A percentile compares a stretch with the other conserved stretches of the same genome.
Conservation (phyloP, 1,140 invertebrate genomes). For the Dinoponera quadriceps region DNA sequence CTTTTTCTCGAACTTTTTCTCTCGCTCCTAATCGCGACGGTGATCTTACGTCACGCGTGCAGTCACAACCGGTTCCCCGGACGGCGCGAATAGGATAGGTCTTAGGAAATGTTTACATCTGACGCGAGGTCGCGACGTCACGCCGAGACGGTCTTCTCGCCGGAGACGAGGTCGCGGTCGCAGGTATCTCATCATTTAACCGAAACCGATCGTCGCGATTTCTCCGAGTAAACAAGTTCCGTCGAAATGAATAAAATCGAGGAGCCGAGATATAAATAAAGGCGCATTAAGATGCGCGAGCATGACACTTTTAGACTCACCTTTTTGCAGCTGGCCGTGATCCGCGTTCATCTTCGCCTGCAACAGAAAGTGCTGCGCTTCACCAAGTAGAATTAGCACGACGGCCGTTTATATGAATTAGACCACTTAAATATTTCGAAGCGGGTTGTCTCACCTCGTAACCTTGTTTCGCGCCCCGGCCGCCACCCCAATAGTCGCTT, state of each 20-base stretch:
- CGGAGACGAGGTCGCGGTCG: slow-evolving; percentile 7
- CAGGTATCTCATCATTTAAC: slow-evolving; percentile 16
- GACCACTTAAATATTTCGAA: slow-evolving; percentile 66
- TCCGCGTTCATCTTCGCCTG: slow-evolving; percentile 87
- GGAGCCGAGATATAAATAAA: too few species aligned
- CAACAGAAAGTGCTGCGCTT: slow-evolving; percentile 85
- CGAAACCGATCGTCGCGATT: slow-evolving; percentile 25
- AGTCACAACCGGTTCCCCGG: slow-evolving; percentile 79
- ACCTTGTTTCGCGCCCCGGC: slow-evolving; percentile 86
- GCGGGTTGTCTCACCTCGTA: slow-evolving; percentile 84
- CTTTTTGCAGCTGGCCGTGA: slow-evolving; percentile 86
- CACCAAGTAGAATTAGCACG: slow-evolving; percentile 82
- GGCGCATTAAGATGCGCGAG: neutral
- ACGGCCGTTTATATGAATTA: slow-evolving; percentile 58
- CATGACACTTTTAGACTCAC: slow-evolving; percentile 77
- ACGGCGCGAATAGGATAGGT: slow-evolving; percentile 45
- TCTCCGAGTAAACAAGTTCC: slow-evolving; percentile 26
- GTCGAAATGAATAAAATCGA: too few species aligned
- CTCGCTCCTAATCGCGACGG: slow-evolving; percentile 73
- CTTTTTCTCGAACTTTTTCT: slow-evolving; percentile 47
- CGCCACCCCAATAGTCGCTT: slow-evolving; percentile 86
- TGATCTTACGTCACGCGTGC: slow-evolving; percentile 81
- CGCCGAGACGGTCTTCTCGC: slow-evolving; percentile 27
- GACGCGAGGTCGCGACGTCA: slow-evolving; percentile 57
- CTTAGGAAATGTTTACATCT: slow-evolving; percentile 76